These are phyloP conservation scores for Gymnarchus niloticus DNA, from an alignment of 2,113 vertebrate species.

Conservation along the genomic window DNA sequence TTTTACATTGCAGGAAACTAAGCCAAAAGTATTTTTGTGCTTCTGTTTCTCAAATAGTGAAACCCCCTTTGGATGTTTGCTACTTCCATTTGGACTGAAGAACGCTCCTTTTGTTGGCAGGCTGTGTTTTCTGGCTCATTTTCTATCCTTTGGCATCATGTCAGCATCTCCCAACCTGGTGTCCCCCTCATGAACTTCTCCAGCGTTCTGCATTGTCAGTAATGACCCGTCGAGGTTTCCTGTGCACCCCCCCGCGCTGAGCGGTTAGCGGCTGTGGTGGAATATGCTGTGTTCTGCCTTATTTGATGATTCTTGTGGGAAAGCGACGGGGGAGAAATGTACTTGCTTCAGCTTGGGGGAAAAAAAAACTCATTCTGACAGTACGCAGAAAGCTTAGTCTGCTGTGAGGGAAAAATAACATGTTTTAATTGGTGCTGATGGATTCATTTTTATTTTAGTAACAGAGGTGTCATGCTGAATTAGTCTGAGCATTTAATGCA, in stretches of 20 bases:
- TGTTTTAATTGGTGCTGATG: background rate
- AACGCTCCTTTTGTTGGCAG: background rate
- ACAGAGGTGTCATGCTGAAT: background rate
- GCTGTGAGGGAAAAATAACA: background rate
- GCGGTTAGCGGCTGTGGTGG: background rate
- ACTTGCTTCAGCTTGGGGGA: background rate
- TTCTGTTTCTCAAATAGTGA: background rate
- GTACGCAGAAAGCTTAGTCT: background rate
- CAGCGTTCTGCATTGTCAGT: conserved; percentile 6
- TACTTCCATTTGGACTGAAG: background rate
- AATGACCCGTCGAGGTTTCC: background rate
- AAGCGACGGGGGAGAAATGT: background rate
- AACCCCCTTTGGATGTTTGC: background rate
- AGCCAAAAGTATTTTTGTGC: background rate
- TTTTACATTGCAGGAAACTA: background rate
- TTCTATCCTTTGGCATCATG: background rate
- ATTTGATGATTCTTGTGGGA: background rate
- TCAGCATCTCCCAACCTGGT: background rate
- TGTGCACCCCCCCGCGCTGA: background rate
- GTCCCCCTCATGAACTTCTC: background rate
- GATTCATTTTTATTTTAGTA: background rate
- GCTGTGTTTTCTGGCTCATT: background rate
- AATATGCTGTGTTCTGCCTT: background rate
- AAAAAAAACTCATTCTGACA: background rate
- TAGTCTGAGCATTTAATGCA: background rate